phyloP scores from a whole-genome alignment of 1,140 invertebrate genomes.

The Drosophila sucinea region DNA sequence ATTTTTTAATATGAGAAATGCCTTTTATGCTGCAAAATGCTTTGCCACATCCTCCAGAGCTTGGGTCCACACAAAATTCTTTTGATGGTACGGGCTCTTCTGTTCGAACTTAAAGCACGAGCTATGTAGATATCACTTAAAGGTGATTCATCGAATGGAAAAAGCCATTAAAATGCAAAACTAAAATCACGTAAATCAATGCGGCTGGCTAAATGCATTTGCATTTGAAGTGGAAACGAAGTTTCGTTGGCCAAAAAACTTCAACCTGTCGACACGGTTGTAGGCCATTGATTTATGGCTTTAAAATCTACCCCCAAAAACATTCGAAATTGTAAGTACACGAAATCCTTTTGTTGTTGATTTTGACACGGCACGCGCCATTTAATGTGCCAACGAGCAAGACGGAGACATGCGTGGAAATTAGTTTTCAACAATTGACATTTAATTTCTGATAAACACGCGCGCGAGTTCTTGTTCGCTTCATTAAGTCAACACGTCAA shows the following conservation, averaged over 20 bases:
- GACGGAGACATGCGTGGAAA: conserved; percentile 45
- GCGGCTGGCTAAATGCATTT: conserved; percentile 30
- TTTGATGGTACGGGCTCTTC: conserved; percentile 36
- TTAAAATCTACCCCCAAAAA: conserved; percentile 38
- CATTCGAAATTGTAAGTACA: conserved; percentile 12
- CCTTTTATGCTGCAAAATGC: conserved; percentile 71
- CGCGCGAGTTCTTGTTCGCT: conserved; percentile 48
- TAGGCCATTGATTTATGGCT: conserved; percentile 56
- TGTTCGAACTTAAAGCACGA: conserved; percentile 42
- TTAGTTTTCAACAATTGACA: conserved; percentile 82
- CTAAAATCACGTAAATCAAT: conserved; percentile 71
- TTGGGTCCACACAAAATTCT: conserved; percentile 41
- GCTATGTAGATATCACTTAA: conserved; percentile 33
- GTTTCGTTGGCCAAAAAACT: conserved; percentile 52
- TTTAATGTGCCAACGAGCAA: conserved; percentile 44
- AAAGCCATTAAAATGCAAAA: conserved; percentile 69
- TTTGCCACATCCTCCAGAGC: conserved; percentile 22
- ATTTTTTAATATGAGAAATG: conserved; percentile 79
- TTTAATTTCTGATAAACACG: conserved; percentile 82
- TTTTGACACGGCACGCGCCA: conserved; percentile 63
- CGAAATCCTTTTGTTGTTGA: conserved; percentile 32
- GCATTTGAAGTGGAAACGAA: conserved; percentile 17
- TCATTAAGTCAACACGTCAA: conserved; percentile 80
- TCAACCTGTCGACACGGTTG: conserved; percentile 54
- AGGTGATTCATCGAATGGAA: conserved; percentile 20